Conservation (phyloP, 2,888 invertebrate species). For the Aradus depressus region DNA sequence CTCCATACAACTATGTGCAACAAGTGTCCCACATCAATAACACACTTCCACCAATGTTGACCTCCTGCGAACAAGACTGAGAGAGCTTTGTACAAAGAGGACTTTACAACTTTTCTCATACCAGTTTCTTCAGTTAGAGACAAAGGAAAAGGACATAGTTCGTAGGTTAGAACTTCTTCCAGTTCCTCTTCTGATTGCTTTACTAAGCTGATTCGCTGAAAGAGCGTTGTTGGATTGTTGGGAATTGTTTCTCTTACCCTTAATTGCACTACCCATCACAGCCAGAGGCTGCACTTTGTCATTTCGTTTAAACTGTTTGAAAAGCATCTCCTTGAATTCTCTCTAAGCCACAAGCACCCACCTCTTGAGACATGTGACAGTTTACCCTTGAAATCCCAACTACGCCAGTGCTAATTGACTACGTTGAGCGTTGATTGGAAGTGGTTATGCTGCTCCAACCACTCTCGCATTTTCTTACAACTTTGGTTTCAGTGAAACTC, state of each 20-base stretch:
- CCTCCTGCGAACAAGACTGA: too few species aligned
- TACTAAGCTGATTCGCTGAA: slow-evolving; percentile 25
- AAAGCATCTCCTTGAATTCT: slow-evolving; percentile 21
- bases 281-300: slow-evolving; percentile 21
- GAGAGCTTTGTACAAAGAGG: too few species aligned
- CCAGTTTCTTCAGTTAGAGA: slow-evolving; percentile 25
- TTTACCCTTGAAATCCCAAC: slow-evolving; percentile 27
- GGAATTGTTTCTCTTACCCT: slow-evolving; percentile 6
- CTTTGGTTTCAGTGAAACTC: too few species aligned
- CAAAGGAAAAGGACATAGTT: slow-evolving; percentile 27
- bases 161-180: slow-evolving; percentile 23
- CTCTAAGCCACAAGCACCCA: slow-evolving; percentile 15
- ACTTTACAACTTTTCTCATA: too few species aligned
- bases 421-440: too few species aligned
- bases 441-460: too few species aligned
- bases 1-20: too few species aligned
- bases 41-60: too few species aligned
- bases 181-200: slow-evolving; percentile 28
- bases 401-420: slow-evolving; percentile 27
- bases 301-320: slow-evolving; percentile 22
- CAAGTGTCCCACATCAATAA: too few species aligned
- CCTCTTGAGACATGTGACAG: slow-evolving; percentile 26
- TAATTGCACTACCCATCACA: slow-evolving; percentile 14
- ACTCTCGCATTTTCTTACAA: too few species aligned
- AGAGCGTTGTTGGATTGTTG: slow-evolving; percentile 12